Evolutionary conservation across 2,888 invertebrate species (phyloP).

Genomic region (Tetropium fuscum): DNA sequence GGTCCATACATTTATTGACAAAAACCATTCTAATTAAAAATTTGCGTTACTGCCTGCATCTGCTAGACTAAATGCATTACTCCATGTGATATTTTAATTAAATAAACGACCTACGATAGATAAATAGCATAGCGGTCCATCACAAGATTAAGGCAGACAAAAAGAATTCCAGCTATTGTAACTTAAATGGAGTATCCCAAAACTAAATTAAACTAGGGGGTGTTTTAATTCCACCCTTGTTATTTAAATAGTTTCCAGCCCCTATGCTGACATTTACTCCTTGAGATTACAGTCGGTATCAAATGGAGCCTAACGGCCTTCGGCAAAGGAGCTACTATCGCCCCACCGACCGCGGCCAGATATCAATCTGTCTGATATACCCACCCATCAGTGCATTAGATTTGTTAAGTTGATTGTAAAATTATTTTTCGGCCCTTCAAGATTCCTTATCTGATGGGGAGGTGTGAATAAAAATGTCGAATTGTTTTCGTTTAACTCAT

Average conservation of each 20-base stretch:
- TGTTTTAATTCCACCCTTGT: slow-evolving; percentile 38
- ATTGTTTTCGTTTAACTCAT: too few species aligned
- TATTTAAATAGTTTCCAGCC: slow-evolving; percentile 37
- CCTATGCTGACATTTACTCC: slow-evolving; percentile 19
- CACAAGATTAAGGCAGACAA: slow-evolving; percentile 9
- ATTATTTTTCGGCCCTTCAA: slow-evolving; percentile 9
- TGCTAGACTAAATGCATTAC: background rate
- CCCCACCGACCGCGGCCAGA: background rate
- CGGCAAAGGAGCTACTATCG: slow-evolving; percentile 1
- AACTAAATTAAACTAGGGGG: slow-evolving; percentile 42
- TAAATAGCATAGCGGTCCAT: slow-evolving; percentile 7
- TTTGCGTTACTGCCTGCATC: background rate
- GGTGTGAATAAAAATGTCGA: slow-evolving; percentile 11
- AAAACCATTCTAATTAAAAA: background rate
- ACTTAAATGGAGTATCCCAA: slow-evolving; percentile 32
- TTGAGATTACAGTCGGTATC: slow-evolving; percentile 13
- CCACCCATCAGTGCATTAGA: slow-evolving; percentile 10
- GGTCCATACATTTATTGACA: too few species aligned
- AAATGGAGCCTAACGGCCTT: slow-evolving; percentile 8
- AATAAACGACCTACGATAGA: slow-evolving; percentile 9
- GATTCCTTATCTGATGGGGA: slow-evolving; percentile 13
- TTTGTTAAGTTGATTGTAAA: slow-evolving; percentile 13
- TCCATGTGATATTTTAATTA: slow-evolving; percentile 17
- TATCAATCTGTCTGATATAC: slow-evolving; percentile 13
- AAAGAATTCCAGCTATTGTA: slow-evolving; percentile 36